Evolutionary conservation across 2,888 invertebrate genomes (phyloP).

Genomic region (Polylopha cassiicola): DNA sequence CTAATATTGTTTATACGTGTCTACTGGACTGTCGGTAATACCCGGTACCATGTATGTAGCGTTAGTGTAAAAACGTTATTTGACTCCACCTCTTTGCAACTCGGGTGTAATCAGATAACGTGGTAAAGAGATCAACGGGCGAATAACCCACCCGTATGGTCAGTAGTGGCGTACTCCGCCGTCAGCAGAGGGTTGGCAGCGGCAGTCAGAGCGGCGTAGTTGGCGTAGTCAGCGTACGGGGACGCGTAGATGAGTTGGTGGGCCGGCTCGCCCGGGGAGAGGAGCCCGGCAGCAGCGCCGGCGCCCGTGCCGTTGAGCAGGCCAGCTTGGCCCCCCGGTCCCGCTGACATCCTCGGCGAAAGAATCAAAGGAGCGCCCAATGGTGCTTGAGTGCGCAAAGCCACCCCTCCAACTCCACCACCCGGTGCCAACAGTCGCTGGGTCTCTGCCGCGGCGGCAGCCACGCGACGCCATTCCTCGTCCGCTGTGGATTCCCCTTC

Average conservation of each 20-base stretch:
- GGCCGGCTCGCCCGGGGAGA: constrained; percentile 80
- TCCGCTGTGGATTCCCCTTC: constrained; percentile 80
- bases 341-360: constrained; percentile 91
- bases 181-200: constrained; percentile 88
- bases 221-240: constrained; percentile 92
- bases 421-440: constrained; percentile 83
- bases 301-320: constrained; percentile 75
- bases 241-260: constrained; percentile 92
- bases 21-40: constrained; percentile 41
- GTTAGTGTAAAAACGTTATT: constrained; percentile 52
- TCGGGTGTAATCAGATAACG: constrained; percentile 47
- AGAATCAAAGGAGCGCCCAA: constrained; percentile 95
- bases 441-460: constrained; percentile 87
- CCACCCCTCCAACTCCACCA: constrained; percentile 75
- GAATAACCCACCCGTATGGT: constrained; percentile 95
- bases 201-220: constrained; percentile 90
- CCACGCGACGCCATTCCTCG: constrained; percentile 90
- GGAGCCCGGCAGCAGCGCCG: constrained; percentile 60
- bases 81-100: constrained; percentile 46
- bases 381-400: constrained; percentile 83
- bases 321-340: constrained; percentile 84
- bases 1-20: constrained; percentile 41
- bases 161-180: constrained; percentile 87
- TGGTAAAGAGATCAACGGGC: constrained; percentile 61
- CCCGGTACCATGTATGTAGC: constrained; percentile 58